Conservation (phyloP, 2,888 invertebrate species). For the Drosophila kokeensis region DNA sequence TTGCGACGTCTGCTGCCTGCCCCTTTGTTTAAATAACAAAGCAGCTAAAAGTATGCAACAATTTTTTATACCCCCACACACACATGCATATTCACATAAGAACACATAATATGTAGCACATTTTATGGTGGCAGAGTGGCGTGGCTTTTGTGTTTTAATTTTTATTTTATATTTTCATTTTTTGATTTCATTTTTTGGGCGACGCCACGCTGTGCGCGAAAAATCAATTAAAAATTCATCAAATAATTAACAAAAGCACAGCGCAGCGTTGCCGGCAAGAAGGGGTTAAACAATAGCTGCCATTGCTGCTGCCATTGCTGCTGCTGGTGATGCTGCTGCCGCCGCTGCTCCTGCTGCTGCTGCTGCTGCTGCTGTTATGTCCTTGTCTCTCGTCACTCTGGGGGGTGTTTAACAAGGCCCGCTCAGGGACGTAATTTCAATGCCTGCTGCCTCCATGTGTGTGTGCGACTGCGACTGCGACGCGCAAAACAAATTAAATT, state of each 20-base stretch:
- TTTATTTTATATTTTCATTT: conserved; percentile 26
- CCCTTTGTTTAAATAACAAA: conserved; percentile 75
- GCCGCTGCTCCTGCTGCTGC: conserved; percentile 26
- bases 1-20: conserved; percentile 53
- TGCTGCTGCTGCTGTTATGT: conserved; percentile 22
- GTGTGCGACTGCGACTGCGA: conserved; percentile 59
- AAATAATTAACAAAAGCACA: conserved; percentile 83
- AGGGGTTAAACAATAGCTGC: conserved; percentile 74
- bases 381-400: conserved; percentile 45
- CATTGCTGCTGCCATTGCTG: conserved; percentile 32
- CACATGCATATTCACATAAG: neutral
- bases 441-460: conserved; percentile 40
- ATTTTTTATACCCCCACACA: conserved; percentile 46
- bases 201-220: conserved; percentile 71
- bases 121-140: conserved; percentile 33
- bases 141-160: conserved; percentile 45
- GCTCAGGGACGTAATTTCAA: conserved; percentile 63
- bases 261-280: conserved; percentile 51
- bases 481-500: conserved; percentile 83
- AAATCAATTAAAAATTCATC: conserved; percentile 84
- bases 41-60: conserved; percentile 77
- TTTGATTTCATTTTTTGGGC: conserved; percentile 28
- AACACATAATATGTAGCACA: conserved; percentile 38
- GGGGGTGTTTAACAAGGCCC: conserved; percentile 77
- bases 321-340: conserved; percentile 2